These are phyloP conservation scores for Origma solitaria DNA, from an alignment of 2,113 vertebrate species.

Conservation along the genomic window DNA sequence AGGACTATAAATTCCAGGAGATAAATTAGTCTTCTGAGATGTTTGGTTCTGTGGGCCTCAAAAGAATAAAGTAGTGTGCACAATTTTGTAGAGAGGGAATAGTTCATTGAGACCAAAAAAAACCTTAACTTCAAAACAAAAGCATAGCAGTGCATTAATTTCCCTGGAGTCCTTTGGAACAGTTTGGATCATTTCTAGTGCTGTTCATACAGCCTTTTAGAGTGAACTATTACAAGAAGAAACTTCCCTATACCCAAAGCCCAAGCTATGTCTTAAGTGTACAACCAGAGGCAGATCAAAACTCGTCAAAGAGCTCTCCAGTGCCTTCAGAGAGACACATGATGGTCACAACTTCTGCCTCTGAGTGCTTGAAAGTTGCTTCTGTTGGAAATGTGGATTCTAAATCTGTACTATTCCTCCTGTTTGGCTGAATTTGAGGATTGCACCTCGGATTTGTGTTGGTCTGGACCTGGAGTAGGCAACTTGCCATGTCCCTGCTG, in stretches of 20 bases:
- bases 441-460: not conserved
- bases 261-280: not conserved
- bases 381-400: not conserved
- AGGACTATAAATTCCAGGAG: not conserved
- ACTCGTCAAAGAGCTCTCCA: not conserved
- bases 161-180: constrained; percentile 21
- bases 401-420: not conserved
- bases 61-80: not conserved
- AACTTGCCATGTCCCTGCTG: not conserved
- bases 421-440: not conserved
- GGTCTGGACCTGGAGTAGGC: not conserved
- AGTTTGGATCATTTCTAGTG: not conserved
- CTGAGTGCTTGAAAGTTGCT: not conserved
- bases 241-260: not conserved
- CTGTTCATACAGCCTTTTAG: not conserved
- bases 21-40: constrained; percentile 1
- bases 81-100: not conserved
- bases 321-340: not conserved
- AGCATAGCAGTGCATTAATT: constrained; percentile 19
- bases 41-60: not conserved
- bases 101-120: not conserved
- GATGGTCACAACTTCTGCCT: not conserved
- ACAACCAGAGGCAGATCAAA: not conserved
- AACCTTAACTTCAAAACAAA: not conserved
- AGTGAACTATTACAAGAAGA: not conserved